Conservation (phyloP, 1,140 invertebrate genomes). For the Galleria mellonella region DNA sequence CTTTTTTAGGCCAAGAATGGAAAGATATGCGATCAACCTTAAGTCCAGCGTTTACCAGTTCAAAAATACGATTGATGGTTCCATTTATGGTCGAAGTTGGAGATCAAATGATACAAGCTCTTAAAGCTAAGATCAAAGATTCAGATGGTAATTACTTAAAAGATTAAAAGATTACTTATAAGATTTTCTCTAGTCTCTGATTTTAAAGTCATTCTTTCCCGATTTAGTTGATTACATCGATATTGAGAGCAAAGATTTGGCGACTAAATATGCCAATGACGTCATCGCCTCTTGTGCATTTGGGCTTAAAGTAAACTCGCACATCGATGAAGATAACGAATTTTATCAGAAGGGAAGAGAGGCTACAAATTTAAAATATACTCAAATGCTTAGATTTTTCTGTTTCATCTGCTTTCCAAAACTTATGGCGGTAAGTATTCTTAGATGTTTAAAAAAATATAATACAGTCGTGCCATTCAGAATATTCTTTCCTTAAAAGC, state of each 20-base stretch:
- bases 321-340: conserved; percentile 67
- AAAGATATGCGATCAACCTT: conserved; percentile 74
- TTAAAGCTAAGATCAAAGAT: conserved; percentile 19
- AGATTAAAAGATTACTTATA: too few relatives aligned
- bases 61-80: conserved; percentile 64
- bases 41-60: conserved; percentile 74
- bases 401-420: background rate
- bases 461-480: too few relatives aligned
- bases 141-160: conserved; percentile 10
- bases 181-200: background rate
- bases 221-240: conserved; percentile 28
- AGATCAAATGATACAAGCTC: conserved; percentile 20
- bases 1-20: conserved; percentile 75
- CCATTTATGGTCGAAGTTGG: conserved; percentile 33
- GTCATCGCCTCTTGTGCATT: conserved; percentile 65
- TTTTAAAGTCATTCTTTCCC: background rate
- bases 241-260: conserved; percentile 69
- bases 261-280: conserved; percentile 74
- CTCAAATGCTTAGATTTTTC: conserved; percentile 19
- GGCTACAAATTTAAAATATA: conserved; percentile 19
- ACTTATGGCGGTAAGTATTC: conserved; percentile 10
- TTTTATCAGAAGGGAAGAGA: conserved; percentile 72
- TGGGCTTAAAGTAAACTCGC: conserved; percentile 75
- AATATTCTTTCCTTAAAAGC: too few relatives aligned
- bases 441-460: too few relatives aligned